Conservation (phyloP, 1,140 invertebrate species). For the Homarus americanus region DNA sequence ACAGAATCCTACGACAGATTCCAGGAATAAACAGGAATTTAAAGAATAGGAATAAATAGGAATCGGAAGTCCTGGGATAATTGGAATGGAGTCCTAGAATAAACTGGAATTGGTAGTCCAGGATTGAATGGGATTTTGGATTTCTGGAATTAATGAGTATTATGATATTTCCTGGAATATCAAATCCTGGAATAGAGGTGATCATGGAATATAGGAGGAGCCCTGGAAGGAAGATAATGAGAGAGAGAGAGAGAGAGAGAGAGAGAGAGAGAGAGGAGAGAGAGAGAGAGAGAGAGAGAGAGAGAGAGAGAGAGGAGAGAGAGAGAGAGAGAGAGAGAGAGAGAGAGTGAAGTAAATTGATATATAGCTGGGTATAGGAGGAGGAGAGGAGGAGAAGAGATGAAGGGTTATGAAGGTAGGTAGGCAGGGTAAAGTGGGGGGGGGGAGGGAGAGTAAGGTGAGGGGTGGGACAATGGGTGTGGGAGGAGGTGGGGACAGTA, state of each 20-base stretch:
- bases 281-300: background rate
- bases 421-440: background rate
- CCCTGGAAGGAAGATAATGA: background rate
- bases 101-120: too few species aligned
- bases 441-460: background rate
- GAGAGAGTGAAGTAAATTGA: background rate
- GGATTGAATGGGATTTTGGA: too few species aligned
- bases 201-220: too few species aligned
- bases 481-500: background rate
- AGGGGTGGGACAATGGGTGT: background rate
- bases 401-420: too few species aligned
- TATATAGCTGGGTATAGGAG: background rate
- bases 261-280: background rate
- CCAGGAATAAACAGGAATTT: too few species aligned
- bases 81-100: too few species aligned
- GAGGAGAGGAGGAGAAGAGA: background rate
- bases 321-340: constrained; percentile 21
- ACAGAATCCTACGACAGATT: too few species aligned
- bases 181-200: too few species aligned
- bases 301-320: background rate
- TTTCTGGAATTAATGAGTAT: too few species aligned
- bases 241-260: background rate
- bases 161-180: too few species aligned
- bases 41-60: too few species aligned
- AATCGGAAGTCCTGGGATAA: too few species aligned